Conservation (phyloP, 2,888 invertebrate species). For the Barypeithes pellucidus region DNA sequence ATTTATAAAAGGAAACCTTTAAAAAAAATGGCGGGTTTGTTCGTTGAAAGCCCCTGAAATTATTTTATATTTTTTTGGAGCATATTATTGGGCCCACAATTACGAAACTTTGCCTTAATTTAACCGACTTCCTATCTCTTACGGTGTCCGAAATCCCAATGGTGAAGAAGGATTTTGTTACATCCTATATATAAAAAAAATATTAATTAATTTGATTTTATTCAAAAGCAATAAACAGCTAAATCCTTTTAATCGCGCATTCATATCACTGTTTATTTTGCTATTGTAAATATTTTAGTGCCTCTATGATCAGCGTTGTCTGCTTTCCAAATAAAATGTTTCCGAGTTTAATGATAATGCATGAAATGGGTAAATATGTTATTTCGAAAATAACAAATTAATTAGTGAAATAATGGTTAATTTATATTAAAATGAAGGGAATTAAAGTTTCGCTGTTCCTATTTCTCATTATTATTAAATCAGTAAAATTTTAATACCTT, state of each 20-base stretch:
- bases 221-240: conserved; percentile 29
- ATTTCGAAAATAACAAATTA: conserved; percentile 41
- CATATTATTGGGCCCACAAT: no score
- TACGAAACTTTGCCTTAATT: no score
- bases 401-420: conserved; percentile 30
- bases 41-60: no score
- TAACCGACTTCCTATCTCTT: no score
- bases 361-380: conserved; percentile 36
- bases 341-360: conserved; percentile 29
- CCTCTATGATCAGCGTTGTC: background rate
- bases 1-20: no score
- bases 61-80: no score
- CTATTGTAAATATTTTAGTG: conserved; percentile 27
- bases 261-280: conserved; percentile 36
- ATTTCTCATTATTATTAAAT: background rate
- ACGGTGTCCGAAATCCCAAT: no score
- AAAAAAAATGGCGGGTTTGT: no score
- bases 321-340: conserved; percentile 20
- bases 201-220: conserved; percentile 11
- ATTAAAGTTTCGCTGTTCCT: background rate
- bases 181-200: background rate
- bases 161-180: no score
- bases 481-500: background rate
- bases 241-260: conserved; percentile 30
- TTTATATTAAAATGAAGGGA: conserved; percentile 2